Evolutionary conservation across 1,140 invertebrate species (phyloP).

Genomic region (Plectus sambesii): DNA sequence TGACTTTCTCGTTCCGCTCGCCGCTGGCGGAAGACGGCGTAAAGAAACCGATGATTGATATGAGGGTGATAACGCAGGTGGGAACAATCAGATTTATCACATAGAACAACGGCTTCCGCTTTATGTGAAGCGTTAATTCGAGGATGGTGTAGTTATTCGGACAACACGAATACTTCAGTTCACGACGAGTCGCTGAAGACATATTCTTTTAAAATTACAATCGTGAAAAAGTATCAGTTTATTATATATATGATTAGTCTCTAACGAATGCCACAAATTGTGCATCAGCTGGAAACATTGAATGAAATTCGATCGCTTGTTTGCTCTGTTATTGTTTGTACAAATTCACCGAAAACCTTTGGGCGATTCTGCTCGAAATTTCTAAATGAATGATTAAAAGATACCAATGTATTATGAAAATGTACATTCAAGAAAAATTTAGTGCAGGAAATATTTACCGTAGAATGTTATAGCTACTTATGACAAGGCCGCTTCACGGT

Average conservation of each 20-base stretch:
- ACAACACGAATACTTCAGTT: slow-evolving; percentile 41
- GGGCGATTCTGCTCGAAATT: slow-evolving; percentile 6
- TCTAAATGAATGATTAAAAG: slow-evolving; percentile 16
- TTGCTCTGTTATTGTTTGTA: background rate
- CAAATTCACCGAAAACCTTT: slow-evolving; percentile 4
- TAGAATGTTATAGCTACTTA: too few species aligned
- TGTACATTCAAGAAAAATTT: too few species aligned
- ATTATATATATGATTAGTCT: too few species aligned
- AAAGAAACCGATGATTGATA: slow-evolving; percentile 44
- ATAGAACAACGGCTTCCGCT: slow-evolving; percentile 42
- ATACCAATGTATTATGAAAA: slow-evolving; percentile 2
- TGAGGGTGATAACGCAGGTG: slow-evolving; percentile 42
- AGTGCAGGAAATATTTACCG: too few species aligned
- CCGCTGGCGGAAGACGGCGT: slow-evolving; percentile 43
- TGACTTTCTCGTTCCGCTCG: slow-evolving; percentile 42
- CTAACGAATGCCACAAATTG: too few species aligned
- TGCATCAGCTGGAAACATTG: background rate
- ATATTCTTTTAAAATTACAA: slow-evolving; percentile 12
- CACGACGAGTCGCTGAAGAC: slow-evolving; percentile 29
- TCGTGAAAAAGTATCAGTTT: too few species aligned
- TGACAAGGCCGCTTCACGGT: too few species aligned
- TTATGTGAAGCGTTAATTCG: slow-evolving; percentile 35
- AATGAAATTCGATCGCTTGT: background rate
- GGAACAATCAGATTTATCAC: slow-evolving; percentile 44
- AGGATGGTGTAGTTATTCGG: slow-evolving; percentile 44